These are phyloP conservation scores for Branchinecta sandiegonensis DNA, from an alignment of 2,888 invertebrate species.

Conservation along the genomic window DNA sequence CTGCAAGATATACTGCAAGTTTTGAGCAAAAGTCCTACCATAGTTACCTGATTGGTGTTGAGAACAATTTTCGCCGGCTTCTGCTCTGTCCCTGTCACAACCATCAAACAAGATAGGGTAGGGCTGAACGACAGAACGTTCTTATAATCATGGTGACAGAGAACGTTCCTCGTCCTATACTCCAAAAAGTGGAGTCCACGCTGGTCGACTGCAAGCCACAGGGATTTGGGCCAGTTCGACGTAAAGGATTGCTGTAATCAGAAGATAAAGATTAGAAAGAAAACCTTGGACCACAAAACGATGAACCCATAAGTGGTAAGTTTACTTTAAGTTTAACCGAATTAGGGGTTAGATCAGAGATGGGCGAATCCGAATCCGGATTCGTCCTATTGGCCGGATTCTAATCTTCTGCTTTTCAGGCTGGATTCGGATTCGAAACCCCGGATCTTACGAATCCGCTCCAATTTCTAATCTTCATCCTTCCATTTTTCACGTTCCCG, in stretches of 20 bases:
- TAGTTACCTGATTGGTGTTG: constrained; percentile 66
- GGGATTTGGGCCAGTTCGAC: constrained; percentile 80
- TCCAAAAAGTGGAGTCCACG: constrained; percentile 77
- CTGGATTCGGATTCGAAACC: too few species aligned
- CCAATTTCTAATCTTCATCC: too few species aligned
- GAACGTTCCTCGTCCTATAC: constrained; percentile 67
- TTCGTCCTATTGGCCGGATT: too few species aligned
- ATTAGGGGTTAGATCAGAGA: too few species aligned
- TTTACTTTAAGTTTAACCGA: too few species aligned
- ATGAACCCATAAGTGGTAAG: too few species aligned
- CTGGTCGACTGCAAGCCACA: constrained; percentile 88
- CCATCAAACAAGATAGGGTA: constrained; percentile 78
- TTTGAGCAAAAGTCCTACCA: not conserved
- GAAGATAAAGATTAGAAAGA: constrained; percentile 19
- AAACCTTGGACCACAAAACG: too few species aligned
- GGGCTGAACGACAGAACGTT: constrained; percentile 82
- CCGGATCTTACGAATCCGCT: too few species aligned
- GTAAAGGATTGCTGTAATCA: constrained; percentile 74
- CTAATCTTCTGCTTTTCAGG: too few species aligned
- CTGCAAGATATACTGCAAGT: constrained; percentile 22
- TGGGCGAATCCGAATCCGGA: too few species aligned
- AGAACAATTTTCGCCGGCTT: constrained; percentile 89
- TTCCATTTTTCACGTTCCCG: too few species aligned
- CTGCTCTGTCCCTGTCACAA: constrained; percentile 70
- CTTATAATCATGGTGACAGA: constrained; percentile 79